Evolutionary conservation across 2,113 vertebrate genomes (phyloP), one percentile per base, ranked within the genome.

Genomic region (Trachemys scripta): DNA sequence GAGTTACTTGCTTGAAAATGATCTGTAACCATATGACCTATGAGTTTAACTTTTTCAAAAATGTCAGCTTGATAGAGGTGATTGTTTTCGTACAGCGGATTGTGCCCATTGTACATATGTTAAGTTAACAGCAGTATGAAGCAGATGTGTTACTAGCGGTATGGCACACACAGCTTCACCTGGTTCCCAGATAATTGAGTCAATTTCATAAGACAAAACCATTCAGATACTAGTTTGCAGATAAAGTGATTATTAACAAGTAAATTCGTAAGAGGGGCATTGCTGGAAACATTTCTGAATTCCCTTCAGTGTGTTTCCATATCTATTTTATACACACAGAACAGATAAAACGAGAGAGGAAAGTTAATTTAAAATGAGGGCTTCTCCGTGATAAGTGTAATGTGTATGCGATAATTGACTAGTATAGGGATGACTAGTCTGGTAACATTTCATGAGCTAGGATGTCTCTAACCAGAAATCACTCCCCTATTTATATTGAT

Each of bases 11-110:
- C 91, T 94, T 87, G 93, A 95, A 97, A 93, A 93, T 94, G 96
- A 96, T 96, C 97, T 96, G 85, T 90, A 97, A 95, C 92, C 84
- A 95, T 76, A 80, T 96, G 95, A 97, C 97, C 96, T 97, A 96
- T 72, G 86, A 95, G 49, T 85, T 97, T 96, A 97, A 90, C 95
- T 97, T 96, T 81, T 95, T 97, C 62, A 84, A 90, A 80, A 86
- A 93, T 12, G 57, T 92, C 94, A 93, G 87, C 75, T 91, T 82
- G 95, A 93, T 92, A 69, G 1, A 97, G 65, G 88, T 97, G 97
- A 96, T 97, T 96, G 90, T 51, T 95, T 31, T 91, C 89, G 51
- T 29, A 89, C 25, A 79, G 51, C 54, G 89, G 72, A 80, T 3
- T 75, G 75, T 7, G 92, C 45, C 93, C 27, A 27, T 16, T 56